Base-by-base conservation (phyloP, 2,888 invertebrate genomes). In the Hyalella azteca region DNA sequence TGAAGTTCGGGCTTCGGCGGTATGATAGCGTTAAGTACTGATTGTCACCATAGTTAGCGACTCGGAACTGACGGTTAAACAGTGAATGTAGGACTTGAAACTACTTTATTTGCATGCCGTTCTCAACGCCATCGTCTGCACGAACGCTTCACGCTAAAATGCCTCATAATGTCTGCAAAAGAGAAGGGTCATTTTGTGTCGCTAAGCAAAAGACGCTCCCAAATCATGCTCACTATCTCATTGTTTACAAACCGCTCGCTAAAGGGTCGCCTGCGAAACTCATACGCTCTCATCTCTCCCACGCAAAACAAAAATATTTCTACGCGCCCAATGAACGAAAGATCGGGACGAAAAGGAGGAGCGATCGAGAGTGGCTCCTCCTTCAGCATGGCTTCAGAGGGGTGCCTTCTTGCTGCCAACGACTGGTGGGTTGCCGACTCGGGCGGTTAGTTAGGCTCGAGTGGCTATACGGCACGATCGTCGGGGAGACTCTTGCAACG, bases 141-240 rank as follows among this genome's bases (percentile, higher is more conserved):
- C 54, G 54, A 22, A 26, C 54, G 54, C 54, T 54, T 29, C 54
- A 29, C 54, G 26, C 54, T 29, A 54, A 54, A 54, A 54, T 13
- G 54, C 54, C 54, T 54, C 54, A 54, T 54, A 54, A 54, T 54
- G 54, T 54, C 54, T 22, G 54, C 54, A 54, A 54, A 54, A 54
- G 22, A 54, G 54, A 54, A 54, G 22, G 54, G 54, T 54, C 54
- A 29, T 54, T 54, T 54, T 29, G 29, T 54, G 54, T 19, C 54
- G 54, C 26, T 22, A 29, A 26, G 54, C 54, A 54, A 54, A 54
- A 54, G 54, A 54, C 54, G 54, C 54, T 54, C 54, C 54, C 54
- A 54, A 54, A 54, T 54, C 54, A 54, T 54, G 54, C 54, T 54
- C 54, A 54, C 54, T 54, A 54, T 54, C 54, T 22, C 29, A 54